phyloP scores from a whole-genome alignment of 1,140 invertebrate species.

The Sipha flava region DNA sequence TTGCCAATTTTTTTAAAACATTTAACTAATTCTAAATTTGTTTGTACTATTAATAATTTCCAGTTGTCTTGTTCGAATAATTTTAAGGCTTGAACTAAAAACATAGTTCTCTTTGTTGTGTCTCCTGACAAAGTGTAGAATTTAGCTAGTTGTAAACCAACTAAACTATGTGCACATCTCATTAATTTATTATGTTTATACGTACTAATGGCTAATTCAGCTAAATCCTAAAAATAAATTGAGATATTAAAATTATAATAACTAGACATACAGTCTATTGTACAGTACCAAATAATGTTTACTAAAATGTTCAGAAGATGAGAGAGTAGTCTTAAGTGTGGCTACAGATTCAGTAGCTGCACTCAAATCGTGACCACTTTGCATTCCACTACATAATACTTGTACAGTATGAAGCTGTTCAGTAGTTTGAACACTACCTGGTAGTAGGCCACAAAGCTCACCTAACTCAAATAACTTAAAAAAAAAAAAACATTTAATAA shows the following conservation, averaged over 20 bases:
- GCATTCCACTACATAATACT: constrained; percentile 80
- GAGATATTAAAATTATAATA: not conserved
- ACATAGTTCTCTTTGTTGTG: constrained; percentile 77
- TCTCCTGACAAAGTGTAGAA: constrained; percentile 84
- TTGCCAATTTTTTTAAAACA: constrained; percentile 75
- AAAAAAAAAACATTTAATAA: constrained; percentile 9
- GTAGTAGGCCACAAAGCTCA: constrained; percentile 83
- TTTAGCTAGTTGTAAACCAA: constrained; percentile 78
- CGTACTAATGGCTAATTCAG: constrained; percentile 90
- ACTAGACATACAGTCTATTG: not conserved
- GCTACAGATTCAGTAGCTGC: constrained; percentile 61
- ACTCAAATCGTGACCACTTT: constrained; percentile 52
- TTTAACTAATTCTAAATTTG: constrained; percentile 70
- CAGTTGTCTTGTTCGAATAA: constrained; percentile 82
- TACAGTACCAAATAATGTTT: constrained; percentile 71
- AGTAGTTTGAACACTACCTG: constrained; percentile 69
- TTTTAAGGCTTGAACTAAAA: constrained; percentile 75
- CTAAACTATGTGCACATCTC: constrained; percentile 65
- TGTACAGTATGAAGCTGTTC: constrained; percentile 84
- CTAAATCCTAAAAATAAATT: constrained; percentile 58
- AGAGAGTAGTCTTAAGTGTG: constrained; percentile 80
- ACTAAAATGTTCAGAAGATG: constrained; percentile 79
- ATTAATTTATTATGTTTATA: constrained; percentile 89
- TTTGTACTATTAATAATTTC: constrained; percentile 68
- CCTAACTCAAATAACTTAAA: constrained; percentile 73